These are phyloP conservation scores for Trichopoda pennipes DNA, from an alignment of 2,888 invertebrate genomes.

Conservation along the genomic window DNA sequence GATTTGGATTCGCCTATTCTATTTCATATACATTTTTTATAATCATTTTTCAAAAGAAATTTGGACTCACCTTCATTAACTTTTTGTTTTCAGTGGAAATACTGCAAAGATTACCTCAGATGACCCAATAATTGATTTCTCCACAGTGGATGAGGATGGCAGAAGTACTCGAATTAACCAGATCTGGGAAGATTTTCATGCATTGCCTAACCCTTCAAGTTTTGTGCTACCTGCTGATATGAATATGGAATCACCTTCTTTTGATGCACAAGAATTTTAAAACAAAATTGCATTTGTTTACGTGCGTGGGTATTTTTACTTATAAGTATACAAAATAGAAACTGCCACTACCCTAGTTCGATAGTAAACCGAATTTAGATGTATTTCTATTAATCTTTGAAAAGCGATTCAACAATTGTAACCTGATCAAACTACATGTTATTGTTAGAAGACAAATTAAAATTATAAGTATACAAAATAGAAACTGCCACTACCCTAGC, in stretches of 20 bases:
- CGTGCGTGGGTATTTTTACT: conserved; percentile 46
- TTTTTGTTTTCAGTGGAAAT: not conserved
- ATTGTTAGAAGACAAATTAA: no score
- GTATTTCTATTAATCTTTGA: conserved; percentile 43
- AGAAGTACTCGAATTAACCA: not conserved
- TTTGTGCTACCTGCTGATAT: not conserved
- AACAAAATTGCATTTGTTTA: not conserved
- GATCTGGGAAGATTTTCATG: not conserved
- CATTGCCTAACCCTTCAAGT: not conserved
- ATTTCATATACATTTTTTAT: not conserved
- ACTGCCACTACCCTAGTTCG: conserved; percentile 32
- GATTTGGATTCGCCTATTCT: conserved; percentile 1
- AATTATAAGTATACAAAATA: conserved; percentile 28
- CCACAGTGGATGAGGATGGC: not conserved
- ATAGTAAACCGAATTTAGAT: conserved; percentile 11
- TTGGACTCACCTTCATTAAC: not conserved
- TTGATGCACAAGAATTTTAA: not conserved
- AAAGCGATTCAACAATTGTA: conserved; percentile 32
- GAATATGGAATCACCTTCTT: no score
- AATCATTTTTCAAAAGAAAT: not conserved
- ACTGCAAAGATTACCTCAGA: not conserved
- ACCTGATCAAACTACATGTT: no score
- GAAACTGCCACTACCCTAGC: conserved; percentile 18
- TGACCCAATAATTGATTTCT: no score
- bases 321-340: no score